Conservation (phyloP, 2,888 invertebrate genomes). For the Ernsta delagoae region DNA sequence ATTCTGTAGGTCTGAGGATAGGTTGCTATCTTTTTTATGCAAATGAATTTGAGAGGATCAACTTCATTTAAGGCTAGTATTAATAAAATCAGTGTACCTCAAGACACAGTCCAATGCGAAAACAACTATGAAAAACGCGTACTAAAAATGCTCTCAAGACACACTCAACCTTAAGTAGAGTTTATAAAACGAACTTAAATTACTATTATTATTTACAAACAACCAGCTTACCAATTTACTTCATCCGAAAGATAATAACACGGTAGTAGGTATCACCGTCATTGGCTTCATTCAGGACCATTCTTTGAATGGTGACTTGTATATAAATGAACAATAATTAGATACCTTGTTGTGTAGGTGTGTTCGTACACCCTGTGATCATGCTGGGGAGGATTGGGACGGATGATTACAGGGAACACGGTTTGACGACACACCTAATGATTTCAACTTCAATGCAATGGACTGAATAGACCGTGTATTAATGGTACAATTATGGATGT, state of each 20-base stretch:
- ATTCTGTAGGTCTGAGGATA: no score
- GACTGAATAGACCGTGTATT: slow-evolving; percentile 22
- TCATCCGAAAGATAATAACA: not conserved
- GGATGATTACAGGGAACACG: slow-evolving; percentile 20
- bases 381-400: not conserved
- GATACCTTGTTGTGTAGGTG: slow-evolving; percentile 10
- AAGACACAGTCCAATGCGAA: no score
- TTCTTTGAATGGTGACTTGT: not conserved
- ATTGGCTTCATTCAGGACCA: not conserved
- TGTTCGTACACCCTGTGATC: slow-evolving; percentile 29
- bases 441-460: slow-evolving; percentile 26
- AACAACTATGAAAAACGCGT: no score
- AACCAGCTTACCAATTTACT: not conserved
- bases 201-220: not conserved
- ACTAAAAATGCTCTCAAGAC: no score
- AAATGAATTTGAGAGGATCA: no score
- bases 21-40: no score
- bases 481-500: slow-evolving; percentile 19
- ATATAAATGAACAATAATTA: slow-evolving; percentile 25
- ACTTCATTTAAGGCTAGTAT: no score
- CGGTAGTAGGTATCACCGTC: not conserved
- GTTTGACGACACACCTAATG: slow-evolving; percentile 28
- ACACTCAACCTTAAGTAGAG: no score
- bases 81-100: no score
- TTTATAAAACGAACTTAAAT: no score